These are phyloP conservation scores for Caenorhabditis sp. DNA, from an alignment of 2,888 invertebrate genomes.

Conservation along the genomic window DNA sequence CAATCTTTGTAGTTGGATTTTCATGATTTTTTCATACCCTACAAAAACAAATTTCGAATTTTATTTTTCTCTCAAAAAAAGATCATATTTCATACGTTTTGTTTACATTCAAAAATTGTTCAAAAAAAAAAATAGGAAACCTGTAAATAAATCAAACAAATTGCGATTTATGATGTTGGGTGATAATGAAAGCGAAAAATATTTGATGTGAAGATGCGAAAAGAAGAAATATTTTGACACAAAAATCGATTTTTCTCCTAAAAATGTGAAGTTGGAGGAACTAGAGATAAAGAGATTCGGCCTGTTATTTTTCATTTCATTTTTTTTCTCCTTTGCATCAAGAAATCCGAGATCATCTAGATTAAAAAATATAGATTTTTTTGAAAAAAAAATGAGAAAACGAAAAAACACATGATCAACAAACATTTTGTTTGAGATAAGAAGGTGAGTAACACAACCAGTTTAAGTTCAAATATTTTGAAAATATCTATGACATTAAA, in stretches of 20 bases:
- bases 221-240: neutral
- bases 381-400: neutral
- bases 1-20: neutral
- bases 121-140: neutral
- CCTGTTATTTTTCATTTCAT: neutral
- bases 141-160: neutral
- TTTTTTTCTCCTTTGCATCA: neutral
- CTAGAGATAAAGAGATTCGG: neutral
- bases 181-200: neutral
- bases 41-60: neutral
- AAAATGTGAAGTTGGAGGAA: neutral
- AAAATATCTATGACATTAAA: no score
- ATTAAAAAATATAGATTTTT: no score
- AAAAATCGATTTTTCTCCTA: neutral
- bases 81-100: neutral
- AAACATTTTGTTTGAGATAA: no score
- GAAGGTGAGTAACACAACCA: no score
- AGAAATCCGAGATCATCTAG: neutral
- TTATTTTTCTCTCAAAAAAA: neutral
- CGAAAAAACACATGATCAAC: neutral
- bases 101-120: no score
- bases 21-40: neutral
- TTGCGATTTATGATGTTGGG: neutral
- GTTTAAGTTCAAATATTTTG: no score
- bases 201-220: neutral